A percentile compares a stretch with the other conserved stretches of the same genome.
These are phyloP conservation scores for Pseudomyrmex pallidus DNA, from an alignment of 1,140 invertebrate species.

Conservation along the genomic window DNA sequence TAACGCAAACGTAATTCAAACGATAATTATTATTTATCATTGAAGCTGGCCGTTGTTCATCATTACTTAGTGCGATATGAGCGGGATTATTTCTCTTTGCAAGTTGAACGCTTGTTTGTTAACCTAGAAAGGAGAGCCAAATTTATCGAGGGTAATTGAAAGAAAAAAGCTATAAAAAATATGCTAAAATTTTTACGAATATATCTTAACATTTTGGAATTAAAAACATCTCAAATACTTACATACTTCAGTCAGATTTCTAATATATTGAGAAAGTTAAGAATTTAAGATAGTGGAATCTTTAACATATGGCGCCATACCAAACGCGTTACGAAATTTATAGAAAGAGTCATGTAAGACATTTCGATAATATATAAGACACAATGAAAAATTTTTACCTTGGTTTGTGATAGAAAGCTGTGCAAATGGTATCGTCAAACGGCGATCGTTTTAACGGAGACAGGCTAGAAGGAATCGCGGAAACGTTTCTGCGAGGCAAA, in stretches of 20 bases:
- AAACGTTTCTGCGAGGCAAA: not conserved
- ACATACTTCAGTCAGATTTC: too few species aligned
- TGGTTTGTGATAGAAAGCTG: not conserved
- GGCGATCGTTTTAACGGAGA: conserved; percentile 15
- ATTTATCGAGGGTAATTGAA: conserved; percentile 10
- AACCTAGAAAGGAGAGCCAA: not conserved
- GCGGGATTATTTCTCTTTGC: conserved; percentile 16
- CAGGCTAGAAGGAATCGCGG: not conserved
- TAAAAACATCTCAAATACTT: too few species aligned
- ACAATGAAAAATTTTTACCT: conserved; percentile 11
- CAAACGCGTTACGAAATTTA: conserved; percentile 21
- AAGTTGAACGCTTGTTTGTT: conserved; percentile 3
- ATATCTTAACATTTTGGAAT: not conserved
- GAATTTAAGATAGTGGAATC: conserved; percentile 8
- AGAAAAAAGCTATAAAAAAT: conserved; percentile 14
- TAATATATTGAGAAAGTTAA: conserved; percentile 3
- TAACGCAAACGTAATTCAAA: conserved; percentile 4
- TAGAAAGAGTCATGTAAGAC: not conserved
- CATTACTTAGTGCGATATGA: not conserved
- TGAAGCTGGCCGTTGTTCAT: not conserved
- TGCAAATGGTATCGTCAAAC: conserved; percentile 36
- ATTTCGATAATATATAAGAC: not conserved
- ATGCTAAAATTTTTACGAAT: not conserved
- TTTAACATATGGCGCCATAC: not conserved
- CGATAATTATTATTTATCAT: conserved; percentile 39